Evolutionary conservation across 2,113 vertebrate genomes (phyloP), one percentile per base, ranked within the genome.

Genomic region (Actenoides lindsayi): DNA sequence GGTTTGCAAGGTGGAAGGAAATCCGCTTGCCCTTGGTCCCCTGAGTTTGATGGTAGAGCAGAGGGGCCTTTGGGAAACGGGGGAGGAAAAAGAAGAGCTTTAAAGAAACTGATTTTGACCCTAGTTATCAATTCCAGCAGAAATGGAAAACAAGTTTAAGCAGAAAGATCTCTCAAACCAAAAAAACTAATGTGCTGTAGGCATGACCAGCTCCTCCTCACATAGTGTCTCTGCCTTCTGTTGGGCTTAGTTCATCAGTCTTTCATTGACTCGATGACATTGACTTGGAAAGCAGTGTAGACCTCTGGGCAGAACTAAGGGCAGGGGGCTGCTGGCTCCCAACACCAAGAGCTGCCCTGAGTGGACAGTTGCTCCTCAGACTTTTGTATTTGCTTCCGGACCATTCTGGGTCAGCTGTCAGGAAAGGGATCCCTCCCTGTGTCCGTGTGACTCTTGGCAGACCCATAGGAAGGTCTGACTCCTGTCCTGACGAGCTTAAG

Each of bases 71-170:
- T 33, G 15, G 18, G 48, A 19, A 79, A 20, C 20, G 5, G n/a
- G 35, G 13, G 3, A 20, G 35, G 14, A 44, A 82, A 77, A 67
- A 46, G 56, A 78, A 48, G 46, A 79, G 39, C 20, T 76, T 27
- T 51, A 8, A 82, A 77, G 14, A 90, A 89, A 59, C 53, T 50
- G 13, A 19, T 65, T 87, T 57, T 71, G 77, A n/a, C 27, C n/a
- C 37, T 54, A 68, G 6, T 10, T 46, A 51, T 54, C 48, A 41
- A 67, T 63, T 87, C 64, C 63, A 89, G 42, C 23, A 83, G 53
- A 81, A 84, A 50, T 19, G 18, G n/a, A 87, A 94, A 95, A 60
- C 15, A 70, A 94, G 11, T 30, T 59, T 62, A 20, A 42, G 30
- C 65, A 23, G 67, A 85, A 93, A 57, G 37, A 67, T 50, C 15